Evolutionary conservation across 2,797 vertebrate genomes (phyloP).

Genomic region (Mycteria americana): DNA sequence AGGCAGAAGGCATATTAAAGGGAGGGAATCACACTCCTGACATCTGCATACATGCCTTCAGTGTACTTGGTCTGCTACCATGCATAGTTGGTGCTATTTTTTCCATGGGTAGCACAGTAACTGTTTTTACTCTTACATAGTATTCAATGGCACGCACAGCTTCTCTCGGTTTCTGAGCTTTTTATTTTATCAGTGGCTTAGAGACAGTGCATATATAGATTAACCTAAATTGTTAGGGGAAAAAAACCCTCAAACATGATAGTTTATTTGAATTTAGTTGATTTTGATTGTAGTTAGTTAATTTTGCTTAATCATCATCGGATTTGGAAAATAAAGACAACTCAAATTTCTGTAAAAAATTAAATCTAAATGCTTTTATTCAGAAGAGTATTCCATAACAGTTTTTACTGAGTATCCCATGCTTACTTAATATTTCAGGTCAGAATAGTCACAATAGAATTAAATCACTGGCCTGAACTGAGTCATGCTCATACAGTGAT

Average conservation of each 20-base stretch:
- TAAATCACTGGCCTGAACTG: constrained; percentile 10
- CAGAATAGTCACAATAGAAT: constrained; percentile 14
- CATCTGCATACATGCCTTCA: fast-evolving
- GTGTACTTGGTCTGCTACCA: fast-evolving
- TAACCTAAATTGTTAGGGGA: background rate
- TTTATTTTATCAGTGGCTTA: background rate
- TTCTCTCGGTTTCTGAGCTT: background rate
- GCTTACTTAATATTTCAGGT: constrained; percentile 2
- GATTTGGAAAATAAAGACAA: background rate
- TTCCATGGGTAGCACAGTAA: background rate
- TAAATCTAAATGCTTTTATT: background rate
- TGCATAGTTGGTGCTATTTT: background rate
- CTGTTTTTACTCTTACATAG: background rate
- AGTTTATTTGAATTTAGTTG: background rate
- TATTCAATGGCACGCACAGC: background rate
- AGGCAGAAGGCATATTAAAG: background rate
- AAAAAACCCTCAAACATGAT: background rate
- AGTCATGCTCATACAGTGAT: constrained; percentile 38
- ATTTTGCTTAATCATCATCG: background rate
- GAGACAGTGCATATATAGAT: background rate
- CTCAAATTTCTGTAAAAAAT: background rate
- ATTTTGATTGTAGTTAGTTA: background rate
- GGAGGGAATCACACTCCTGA: background rate
- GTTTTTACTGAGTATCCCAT: background rate
- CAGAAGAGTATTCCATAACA: background rate